Percentiles rank a stretch among this genome's conserved stretches.
These are phyloP conservation scores for Merluccius polli DNA, from an alignment of 2,797 vertebrate species.

Conservation along the genomic window DNA sequence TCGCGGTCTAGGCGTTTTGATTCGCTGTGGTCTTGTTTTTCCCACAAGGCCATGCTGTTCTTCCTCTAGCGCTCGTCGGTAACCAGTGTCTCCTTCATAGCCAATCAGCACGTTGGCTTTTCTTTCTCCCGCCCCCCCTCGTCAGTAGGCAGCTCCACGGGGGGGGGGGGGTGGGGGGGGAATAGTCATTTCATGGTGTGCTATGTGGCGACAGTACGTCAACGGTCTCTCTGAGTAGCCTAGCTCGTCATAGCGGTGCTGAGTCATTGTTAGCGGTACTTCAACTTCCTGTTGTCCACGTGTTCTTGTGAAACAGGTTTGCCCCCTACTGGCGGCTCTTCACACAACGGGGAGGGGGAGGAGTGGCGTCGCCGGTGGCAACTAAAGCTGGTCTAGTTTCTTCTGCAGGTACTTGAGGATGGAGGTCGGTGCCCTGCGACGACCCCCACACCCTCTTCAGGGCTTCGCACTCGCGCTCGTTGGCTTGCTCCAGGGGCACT, in stretches of 20 bases:
- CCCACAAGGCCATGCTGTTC: neutral
- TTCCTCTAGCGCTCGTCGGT: neutral
- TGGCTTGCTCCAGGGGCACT: constrained; percentile 87
- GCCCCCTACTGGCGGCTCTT: neutral
- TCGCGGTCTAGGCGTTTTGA: neutral
- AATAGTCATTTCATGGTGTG: neutral
- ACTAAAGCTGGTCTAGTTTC: constrained; percentile 85
- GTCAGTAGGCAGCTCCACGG: neutral
- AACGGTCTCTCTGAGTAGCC: neutral
- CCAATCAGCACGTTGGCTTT: neutral
- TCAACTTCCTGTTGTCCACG: neutral
- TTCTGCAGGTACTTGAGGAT: constrained; percentile 92
- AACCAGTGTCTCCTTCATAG: neutral
- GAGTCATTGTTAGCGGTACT: neutral
- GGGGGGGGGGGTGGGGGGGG: neutral
- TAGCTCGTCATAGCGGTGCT: too few species aligned
- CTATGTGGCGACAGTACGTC: neutral
- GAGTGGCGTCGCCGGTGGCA: neutral
- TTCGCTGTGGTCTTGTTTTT: neutral
- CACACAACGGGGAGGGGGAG: neutral
- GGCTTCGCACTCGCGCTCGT: constrained; percentile 93
- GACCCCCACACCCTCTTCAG: constrained; percentile 96
- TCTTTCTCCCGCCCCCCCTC: neutral
- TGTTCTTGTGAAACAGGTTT: neutral
- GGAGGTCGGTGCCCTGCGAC: constrained; percentile 90